Conservation (phyloP, 2,888 invertebrate species). For the Harmothoe impar region DNA sequence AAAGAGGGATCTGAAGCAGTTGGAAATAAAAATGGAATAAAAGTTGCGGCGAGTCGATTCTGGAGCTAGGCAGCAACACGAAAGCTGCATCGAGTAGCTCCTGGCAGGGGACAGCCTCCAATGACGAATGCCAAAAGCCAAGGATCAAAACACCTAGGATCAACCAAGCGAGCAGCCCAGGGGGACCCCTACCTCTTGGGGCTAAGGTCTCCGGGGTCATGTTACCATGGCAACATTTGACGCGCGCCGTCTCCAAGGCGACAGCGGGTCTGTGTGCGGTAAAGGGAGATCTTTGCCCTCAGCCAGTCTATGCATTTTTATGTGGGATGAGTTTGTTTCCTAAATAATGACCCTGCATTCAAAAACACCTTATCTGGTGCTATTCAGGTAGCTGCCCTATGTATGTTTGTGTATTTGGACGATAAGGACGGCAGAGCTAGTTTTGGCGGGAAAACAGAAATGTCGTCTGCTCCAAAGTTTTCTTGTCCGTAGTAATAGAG, state of each 20-base stretch:
- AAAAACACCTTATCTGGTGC: neutral
- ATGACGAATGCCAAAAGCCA: slow-evolving; percentile 15
- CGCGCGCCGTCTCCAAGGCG: slow-evolving; percentile 3
- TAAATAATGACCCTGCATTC: neutral
- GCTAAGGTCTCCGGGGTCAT: neutral
- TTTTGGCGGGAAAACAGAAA: neutral
- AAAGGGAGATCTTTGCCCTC: neutral
- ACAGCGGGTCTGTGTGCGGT: neutral
- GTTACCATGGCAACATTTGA: slow-evolving; percentile 13
- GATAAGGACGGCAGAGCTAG: neutral
- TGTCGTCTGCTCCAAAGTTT: slow-evolving; percentile 14
- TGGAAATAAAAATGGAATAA: too few relatives aligned
- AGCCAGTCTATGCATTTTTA: neutral
- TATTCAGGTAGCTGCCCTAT: neutral
- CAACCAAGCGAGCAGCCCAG: neutral
- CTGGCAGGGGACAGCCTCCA: neutral
- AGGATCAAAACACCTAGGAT: slow-evolving; percentile 20
- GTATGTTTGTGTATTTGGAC: slow-evolving; percentile 4
- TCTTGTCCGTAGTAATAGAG: neutral
- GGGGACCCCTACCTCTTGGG: neutral
- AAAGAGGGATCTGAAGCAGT: too few relatives aligned
- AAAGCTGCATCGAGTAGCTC: too few relatives aligned
- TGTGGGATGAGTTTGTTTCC: neutral
- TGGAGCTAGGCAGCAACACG: too few relatives aligned
- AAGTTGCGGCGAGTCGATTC: too few relatives aligned